These are phyloP conservation scores for Gavia stellata DNA, from an alignment of 2,113 vertebrate species.

Conservation along the genomic window DNA sequence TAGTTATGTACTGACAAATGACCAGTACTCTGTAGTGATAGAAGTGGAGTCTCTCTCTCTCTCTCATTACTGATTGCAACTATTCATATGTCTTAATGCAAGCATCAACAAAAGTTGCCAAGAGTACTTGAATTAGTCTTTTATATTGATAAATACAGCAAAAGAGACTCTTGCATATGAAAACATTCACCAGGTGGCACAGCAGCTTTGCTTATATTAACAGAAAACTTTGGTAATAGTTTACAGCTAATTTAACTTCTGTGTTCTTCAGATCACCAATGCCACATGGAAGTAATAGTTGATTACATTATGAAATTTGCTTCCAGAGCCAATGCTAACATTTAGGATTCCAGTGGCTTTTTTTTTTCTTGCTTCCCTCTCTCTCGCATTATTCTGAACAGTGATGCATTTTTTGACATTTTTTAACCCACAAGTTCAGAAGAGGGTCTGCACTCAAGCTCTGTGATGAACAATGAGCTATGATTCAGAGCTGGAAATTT, in stretches of 20 bases:
- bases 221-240: neutral
- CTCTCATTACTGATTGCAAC: conserved; percentile 4
- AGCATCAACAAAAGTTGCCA: neutral
- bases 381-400: neutral
- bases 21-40: neutral
- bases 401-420: neutral
- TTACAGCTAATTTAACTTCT: neutral
- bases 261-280: neutral
- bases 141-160: neutral
- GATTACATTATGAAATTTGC: neutral
- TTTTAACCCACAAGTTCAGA: neutral
- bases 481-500: neutral
- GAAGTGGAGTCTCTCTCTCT: neutral
- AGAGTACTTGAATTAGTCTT: neutral
- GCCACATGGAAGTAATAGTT: neutral
- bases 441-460: neutral
- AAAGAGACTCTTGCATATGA: neutral
- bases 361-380: neutral
- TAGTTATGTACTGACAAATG: neutral
- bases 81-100: neutral
- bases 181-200: conserved; percentile 32
- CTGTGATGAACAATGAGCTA: neutral
- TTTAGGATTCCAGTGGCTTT: neutral
- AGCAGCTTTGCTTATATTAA: neutral
- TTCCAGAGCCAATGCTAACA: neutral